These are phyloP conservation scores for Fregata magnificens DNA, from an alignment of 2,113 vertebrate genomes.

Conservation along the genomic window DNA sequence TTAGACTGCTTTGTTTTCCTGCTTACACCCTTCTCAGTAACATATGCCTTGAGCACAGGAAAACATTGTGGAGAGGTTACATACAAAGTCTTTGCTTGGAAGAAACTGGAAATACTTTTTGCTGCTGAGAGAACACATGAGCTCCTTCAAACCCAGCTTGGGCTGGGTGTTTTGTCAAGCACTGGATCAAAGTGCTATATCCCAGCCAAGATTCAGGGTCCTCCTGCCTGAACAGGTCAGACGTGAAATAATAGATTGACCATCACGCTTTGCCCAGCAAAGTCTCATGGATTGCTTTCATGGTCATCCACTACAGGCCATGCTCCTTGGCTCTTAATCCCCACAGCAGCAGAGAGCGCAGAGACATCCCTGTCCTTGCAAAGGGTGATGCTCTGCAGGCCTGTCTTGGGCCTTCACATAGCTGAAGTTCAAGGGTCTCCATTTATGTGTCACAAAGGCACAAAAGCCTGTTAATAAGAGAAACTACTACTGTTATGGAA, in stretches of 20 bases:
- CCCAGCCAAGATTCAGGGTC: neutral
- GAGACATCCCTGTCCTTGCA: neutral
- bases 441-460: neutral
- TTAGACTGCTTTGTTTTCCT: neutral
- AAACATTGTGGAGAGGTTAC: neutral
- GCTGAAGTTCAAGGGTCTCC: neutral
- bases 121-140: neutral
- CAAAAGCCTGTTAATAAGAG: neutral
- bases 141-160: neutral
- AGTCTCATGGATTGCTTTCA: neutral
- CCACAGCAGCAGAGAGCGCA: neutral
- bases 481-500: neutral
- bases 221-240: neutral
- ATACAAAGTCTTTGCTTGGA: neutral
- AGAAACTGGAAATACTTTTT: neutral
- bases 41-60: neutral
- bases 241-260: accelerated
- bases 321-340: neutral
- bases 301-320: neutral
- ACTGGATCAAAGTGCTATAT: neutral
- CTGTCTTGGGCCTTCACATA: neutral
- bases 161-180: neutral
- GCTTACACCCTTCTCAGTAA: neutral
- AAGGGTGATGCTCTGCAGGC: neutral
- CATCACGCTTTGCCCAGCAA: neutral